phyloP scores from a whole-genome alignment of 2,888 invertebrate genomes.

The Brachypalpus laphriformis region DNA sequence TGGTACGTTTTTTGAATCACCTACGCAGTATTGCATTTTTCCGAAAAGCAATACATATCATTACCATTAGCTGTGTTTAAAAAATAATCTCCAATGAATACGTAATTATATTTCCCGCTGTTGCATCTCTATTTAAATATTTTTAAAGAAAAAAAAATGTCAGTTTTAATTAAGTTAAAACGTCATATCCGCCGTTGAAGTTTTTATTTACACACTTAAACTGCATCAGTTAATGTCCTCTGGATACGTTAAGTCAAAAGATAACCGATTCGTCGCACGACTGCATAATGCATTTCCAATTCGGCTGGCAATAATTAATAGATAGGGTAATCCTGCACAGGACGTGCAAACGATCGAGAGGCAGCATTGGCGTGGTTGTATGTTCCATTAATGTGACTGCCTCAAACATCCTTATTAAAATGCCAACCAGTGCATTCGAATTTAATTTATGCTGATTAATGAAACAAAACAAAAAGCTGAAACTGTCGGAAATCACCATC shows the following conservation, averaged over 20 bases:
- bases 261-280: constrained; percentile 37
- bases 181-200: constrained; percentile 17
- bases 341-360: neutral
- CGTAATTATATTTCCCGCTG: too few species aligned
- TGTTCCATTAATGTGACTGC: constrained; percentile 39
- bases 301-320: constrained; percentile 49
- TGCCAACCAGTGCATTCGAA: constrained; percentile 13
- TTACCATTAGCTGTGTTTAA: too few species aligned
- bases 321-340: constrained; percentile 32
- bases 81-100: too few species aligned
- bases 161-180: constrained; percentile 14
- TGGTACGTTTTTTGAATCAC: too few species aligned
- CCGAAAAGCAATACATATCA: too few species aligned
- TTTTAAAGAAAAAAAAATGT: neutral
- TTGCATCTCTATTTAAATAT: too few species aligned
- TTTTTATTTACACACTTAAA: constrained; percentile 33
- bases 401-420: constrained; percentile 61
- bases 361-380: neutral
- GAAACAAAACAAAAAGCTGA: neutral
- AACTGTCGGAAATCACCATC: neutral
- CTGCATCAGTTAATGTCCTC: constrained; percentile 41
- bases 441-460: constrained; percentile 62
- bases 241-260: constrained; percentile 57
- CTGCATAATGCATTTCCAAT: constrained; percentile 44
- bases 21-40: too few species aligned